Evolutionary conservation across 2,888 invertebrate species (phyloP), one percentile per base, ranked within the genome.

Genomic region (Elmis aenea): DNA sequence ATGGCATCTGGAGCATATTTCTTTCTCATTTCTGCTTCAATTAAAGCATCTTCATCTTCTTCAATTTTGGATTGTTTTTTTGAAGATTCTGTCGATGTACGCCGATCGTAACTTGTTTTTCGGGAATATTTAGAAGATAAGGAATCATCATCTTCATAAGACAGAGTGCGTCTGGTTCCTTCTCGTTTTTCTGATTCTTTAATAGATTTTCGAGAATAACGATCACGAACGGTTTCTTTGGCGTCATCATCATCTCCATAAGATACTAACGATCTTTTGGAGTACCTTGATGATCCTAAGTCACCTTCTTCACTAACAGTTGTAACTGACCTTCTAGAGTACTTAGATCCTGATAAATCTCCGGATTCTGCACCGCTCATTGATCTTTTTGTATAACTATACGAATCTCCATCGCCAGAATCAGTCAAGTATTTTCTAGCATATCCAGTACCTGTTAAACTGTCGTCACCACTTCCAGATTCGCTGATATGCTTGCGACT

Each of bases 321-420:
- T n/a, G 33, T 23, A 18, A 34, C 35, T 2, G 18, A 21, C 18
- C 21, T 38, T 30, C 30, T 46, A 20, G 35, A 24, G 6, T 32
- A 36, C 13, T 23, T 37, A 14, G 38, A 35, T 31, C 36, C 33
- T 8, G 30, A 25, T 8, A 38, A 24, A 33, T 31, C 35, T 31
- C 46, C 38, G 31, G 37, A 35, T 42, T 50, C 41, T 33, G 37
- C 2, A 28, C 42, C 16, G 23, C 25, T 37, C 20, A 42, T 45
- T 1, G 53, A 51, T 35, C 55, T 51, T 43, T 50, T 57, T 2
- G 49, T 49, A 21, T 55, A 61, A 27, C 42, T 42, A 26, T 55
- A 59, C 15, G 51, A 51, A 29, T 55, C 54, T 11, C 46, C 55
- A 18, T 50, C 52, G 9, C 46, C 52, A 16, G 25, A 4, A 14